Evolutionary conservation across 2,888 invertebrate species (phyloP).

Genomic region (Cerastis leucographa): DNA sequence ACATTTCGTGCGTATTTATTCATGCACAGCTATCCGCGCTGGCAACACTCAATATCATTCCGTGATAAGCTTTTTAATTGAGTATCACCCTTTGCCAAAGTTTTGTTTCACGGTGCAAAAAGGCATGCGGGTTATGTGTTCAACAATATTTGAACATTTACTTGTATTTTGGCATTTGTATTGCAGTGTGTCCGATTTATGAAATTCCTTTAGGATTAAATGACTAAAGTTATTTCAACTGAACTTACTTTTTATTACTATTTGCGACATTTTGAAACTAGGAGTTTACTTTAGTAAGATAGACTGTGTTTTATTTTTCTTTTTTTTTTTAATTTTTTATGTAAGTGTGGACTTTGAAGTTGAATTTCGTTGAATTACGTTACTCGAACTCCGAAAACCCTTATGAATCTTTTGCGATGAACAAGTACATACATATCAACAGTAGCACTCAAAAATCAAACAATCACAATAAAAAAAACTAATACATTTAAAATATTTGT

Average conservation of each 20-base stretch:
- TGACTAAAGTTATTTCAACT: neutral
- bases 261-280: neutral
- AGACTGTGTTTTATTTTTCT: neutral
- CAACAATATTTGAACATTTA: neutral
- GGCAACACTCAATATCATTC: neutral
- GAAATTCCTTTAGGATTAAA: slow-evolving; percentile 3
- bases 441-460: neutral
- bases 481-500: slow-evolving; percentile 19
- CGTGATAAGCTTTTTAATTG: slow-evolving; percentile 8
- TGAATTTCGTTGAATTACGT: neutral
- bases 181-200: neutral
- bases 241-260: neutral
- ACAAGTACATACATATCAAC: neutral
- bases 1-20: slow-evolving; percentile 1
- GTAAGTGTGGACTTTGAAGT: neutral
- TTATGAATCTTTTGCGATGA: neutral
- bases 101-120: slow-evolving; percentile 23
- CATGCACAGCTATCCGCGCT: neutral
- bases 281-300: neutral
- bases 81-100: slow-evolving; percentile 19
- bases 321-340: neutral
- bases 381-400: neutral
- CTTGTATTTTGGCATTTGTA: slow-evolving; percentile 3
- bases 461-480: neutral
- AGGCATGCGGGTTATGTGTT: slow-evolving; percentile 23